Evolutionary conservation across 2,113 vertebrate species (phyloP).

Genomic region (Mirounga angustirostris): DNA sequence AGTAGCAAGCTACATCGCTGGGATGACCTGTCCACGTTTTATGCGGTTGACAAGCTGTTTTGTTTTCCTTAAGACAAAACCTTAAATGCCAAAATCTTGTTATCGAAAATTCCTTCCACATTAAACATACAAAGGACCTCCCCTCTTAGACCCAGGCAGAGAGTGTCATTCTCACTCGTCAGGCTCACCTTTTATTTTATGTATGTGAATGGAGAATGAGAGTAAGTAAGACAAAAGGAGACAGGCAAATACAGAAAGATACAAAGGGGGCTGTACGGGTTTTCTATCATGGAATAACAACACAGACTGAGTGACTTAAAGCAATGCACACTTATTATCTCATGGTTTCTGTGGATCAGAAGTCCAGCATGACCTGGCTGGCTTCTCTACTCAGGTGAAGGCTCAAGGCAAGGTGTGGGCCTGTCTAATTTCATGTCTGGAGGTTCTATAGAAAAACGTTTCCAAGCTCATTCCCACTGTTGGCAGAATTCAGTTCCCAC

Average conservation of each 20-base stretch:
- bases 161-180: not conserved
- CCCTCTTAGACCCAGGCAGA: not conserved
- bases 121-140: not conserved
- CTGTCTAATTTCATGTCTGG: not conserved
- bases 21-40: no score
- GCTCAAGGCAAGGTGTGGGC: not conserved
- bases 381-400: not conserved
- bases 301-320: no score
- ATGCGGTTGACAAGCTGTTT: not conserved
- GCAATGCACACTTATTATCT: not conserved
- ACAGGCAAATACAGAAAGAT: not conserved
- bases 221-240: not conserved
- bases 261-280: fast-evolving
- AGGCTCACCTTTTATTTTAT: not conserved
- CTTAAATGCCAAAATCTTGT: not conserved
- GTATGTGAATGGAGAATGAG: not conserved
- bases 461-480: not conserved
- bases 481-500: not conserved
- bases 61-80: not conserved
- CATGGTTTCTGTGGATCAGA: not conserved
- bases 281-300: not conserved
- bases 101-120: not conserved
- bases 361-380: fast-evolving
- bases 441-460: not conserved
- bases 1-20: fast-evolving